phyloP scores from a whole-genome alignment of 2,797 vertebrate species.

The Phrynocephalus guinanensis region DNA sequence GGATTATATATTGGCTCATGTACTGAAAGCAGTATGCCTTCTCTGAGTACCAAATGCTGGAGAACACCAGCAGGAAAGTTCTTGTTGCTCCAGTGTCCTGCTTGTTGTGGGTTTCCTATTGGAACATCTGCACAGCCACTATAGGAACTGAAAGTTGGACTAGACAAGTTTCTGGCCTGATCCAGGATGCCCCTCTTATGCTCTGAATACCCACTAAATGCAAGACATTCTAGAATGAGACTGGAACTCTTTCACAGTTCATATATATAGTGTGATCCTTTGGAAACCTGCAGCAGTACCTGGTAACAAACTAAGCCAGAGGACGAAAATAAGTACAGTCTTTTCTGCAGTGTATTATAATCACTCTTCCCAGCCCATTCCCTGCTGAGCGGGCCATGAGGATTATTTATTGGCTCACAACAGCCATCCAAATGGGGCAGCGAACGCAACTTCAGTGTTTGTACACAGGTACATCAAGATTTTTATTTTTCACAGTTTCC shows the following conservation, averaged over 20 bases:
- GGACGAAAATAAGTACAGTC: background rate
- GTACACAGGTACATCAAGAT: background rate
- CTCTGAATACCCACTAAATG: background rate
- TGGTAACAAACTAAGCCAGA: background rate
- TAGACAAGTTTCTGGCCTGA: too few relatives aligned
- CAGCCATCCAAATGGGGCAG: too few relatives aligned
- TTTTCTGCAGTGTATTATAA: background rate
- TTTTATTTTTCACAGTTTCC: conserved; percentile 8
- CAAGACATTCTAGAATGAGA: background rate
- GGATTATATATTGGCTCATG: too few relatives aligned
- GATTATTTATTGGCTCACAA: too few relatives aligned
- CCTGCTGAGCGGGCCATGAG: too few relatives aligned
- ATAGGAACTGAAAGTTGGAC: too few relatives aligned
- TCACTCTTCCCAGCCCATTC: background rate
- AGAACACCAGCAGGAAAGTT: too few relatives aligned
- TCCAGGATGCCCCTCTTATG: background rate
- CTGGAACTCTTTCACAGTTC: background rate
- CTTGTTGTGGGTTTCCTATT: too few relatives aligned
- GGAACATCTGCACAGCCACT: too few relatives aligned
- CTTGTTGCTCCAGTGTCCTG: too few relatives aligned
- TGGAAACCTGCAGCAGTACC: background rate
- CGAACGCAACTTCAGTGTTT: background rate
- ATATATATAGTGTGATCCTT: background rate
- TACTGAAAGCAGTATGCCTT: too few relatives aligned
- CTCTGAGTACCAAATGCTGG: too few relatives aligned